Base-by-base conservation (phyloP, 2,888 invertebrate genomes). In the Epicampocera succincta region DNA sequence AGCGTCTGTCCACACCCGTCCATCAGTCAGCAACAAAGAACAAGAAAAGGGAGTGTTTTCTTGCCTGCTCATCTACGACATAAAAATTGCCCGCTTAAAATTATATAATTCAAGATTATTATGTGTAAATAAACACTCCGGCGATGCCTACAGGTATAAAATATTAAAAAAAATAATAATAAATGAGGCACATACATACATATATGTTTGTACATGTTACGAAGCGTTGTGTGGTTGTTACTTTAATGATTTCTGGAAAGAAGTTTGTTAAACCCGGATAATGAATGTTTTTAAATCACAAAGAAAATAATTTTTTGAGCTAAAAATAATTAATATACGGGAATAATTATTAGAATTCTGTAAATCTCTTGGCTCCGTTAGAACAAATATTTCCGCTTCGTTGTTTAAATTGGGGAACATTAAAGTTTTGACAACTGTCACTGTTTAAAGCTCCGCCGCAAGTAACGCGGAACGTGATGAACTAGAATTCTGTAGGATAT, bases 241-340 rank as follows among this genome's bases (percentile, higher is more conserved):
- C 58, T 48, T 52, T 52, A 15, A 42, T 65, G 54, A 17, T 50
- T 50, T 58, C 25, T 38, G 46, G 17, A 38, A 1, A 15, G 68
- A 56, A 56, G 77, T 77, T 77, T 71, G 40, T 77, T 77, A 71
- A 77, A 77, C 77, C 77, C 77, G 77, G 69, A 69, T 63, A 56
- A 56, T 56, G 13, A 29, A 19, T 13, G 40, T 25, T 44, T 1
- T 44, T 52, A 68, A 69, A 69, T 69, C 52, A 69, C 61, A 25
- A 69, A 42, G 76, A 69, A 69, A 61, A 21, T 60, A 38, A 46
- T 65, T 46, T n/a, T 40, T 11, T n/a, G 46, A 38, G 42, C 13
- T 17, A 56, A 65, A 13, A 61, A 54, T 29, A 17, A 29, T 29
- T 13, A 33, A 61, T 50, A 3, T 21, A n/a, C n/a, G n/a, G n/a